Base-by-base conservation (phyloP, 2,113 vertebrate genomes). In the Lophotis ruficrista region DNA sequence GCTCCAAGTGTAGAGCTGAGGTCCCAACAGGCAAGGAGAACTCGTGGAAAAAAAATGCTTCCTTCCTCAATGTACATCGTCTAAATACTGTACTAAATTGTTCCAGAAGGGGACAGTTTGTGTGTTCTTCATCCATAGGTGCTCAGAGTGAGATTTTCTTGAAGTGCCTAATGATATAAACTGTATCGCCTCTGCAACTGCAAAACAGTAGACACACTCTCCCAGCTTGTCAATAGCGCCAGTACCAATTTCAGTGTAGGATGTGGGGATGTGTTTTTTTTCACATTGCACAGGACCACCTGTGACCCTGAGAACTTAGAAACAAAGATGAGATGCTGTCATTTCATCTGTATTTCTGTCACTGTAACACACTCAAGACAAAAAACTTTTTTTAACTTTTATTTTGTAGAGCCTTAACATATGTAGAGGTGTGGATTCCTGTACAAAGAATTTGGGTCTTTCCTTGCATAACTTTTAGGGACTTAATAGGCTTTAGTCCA, bases 1-100 rank as follows among this genome's bases (percentile, higher is more conserved):
- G 64, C 12, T 19, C 20, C 14, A 68, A 37, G 24, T 8, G 10
- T 1, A 77, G 68, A 50, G 13, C 38, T 65, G 62, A 66, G 12
- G 10, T 75, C 41, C 17, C 20, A 0, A 0, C 3, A 18, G 35
- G 11, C 25, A 79, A 68, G 14, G 25, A 58, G 4, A 45, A 82
- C 5, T 56, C 16, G 15, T 12, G 14, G 28, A 58, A 31, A 70
- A 83, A 15, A 0, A 43, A 43, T 43, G 41, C 14, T 43, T 58
- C 58, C 58, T 75, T 79, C 30, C 14, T 85, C 24, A 17, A 31
- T 28, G 8, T 48, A 9, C 24, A 60, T 13, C 25, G 33, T 19
- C 21, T 71, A 28, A 69, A 33, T 48, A 47, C 15, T 14, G 16
- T 10, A 41, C 4, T 54, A 43, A 77, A 64, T n/a, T 60, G 21